These are phyloP conservation scores for Sebastes diaconus DNA, from an alignment of 2,797 vertebrate genomes.

Conservation along the genomic window DNA sequence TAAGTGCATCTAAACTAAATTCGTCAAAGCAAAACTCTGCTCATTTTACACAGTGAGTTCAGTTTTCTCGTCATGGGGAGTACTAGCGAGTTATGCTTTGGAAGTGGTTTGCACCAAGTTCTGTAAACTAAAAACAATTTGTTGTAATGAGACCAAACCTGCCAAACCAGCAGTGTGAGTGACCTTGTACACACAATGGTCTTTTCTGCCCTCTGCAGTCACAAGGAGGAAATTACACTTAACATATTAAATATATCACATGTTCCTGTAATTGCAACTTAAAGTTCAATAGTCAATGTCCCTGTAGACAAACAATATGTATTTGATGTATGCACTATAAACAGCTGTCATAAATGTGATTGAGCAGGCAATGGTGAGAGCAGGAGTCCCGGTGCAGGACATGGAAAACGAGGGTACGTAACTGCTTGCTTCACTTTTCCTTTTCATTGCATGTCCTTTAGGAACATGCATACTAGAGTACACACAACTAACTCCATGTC, in stretches of 20 bases:
- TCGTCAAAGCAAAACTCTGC: background rate
- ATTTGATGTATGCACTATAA: background rate
- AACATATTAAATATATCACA: background rate
- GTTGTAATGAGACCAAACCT: background rate
- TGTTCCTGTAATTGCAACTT: background rate
- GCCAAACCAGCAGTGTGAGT: background rate
- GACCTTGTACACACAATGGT: background rate
- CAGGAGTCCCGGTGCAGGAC: constrained; percentile 30
- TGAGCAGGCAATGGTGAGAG: constrained; percentile 52
- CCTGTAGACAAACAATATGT: background rate
- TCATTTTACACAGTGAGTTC: background rate
- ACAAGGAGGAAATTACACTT: background rate
- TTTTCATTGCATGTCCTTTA: background rate
- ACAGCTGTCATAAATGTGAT: background rate
- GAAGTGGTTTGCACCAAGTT: background rate
- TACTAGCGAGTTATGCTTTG: background rate
- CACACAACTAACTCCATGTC: background rate
- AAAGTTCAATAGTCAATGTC: background rate
- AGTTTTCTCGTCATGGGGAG: background rate
- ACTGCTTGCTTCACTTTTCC: background rate
- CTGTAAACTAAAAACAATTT: background rate
- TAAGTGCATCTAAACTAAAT: background rate
- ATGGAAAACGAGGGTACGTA: constrained; percentile 28
- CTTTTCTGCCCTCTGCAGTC: constrained; percentile 5
- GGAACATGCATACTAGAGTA: background rate